Evolutionary conservation across 2,797 vertebrate species (phyloP).

Genomic region (Lepus townsendii): DNA sequence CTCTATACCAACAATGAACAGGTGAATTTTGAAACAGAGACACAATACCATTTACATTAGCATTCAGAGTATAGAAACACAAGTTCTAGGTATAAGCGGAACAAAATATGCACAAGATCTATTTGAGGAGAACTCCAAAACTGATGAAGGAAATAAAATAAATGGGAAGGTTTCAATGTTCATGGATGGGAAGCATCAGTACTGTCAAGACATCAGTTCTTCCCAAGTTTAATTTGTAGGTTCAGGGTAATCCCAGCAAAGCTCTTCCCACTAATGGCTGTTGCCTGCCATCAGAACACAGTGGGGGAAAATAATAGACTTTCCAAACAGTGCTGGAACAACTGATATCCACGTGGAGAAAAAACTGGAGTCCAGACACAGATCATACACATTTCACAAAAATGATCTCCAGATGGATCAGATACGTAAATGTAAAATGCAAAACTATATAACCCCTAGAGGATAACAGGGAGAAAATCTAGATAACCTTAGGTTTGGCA

Average conservation of each 20-base stretch:
- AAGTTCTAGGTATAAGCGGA: background rate
- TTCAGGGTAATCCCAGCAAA: background rate
- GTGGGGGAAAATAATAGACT: background rate
- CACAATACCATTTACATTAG: background rate
- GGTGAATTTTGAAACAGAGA: background rate
- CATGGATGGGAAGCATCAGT: background rate
- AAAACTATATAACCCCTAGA: background rate
- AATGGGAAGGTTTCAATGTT: background rate
- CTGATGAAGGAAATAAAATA: slow-evolving; percentile 13
- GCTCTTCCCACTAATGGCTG: background rate
- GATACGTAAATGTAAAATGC: background rate
- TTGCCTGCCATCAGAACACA: background rate
- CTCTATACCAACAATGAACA: background rate
- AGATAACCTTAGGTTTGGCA: background rate
- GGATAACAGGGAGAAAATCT: background rate
- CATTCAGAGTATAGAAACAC: background rate
- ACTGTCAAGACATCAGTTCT: background rate
- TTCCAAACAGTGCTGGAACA: background rate
- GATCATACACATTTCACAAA: background rate
- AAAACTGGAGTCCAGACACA: background rate
- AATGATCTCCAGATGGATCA: background rate
- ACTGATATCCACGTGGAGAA: background rate
- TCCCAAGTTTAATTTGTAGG: background rate
- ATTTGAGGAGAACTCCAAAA: background rate
- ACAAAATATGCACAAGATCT: background rate